Conservation (phyloP, 2,888 invertebrate species). For the Drosophila paracracens region DNA sequence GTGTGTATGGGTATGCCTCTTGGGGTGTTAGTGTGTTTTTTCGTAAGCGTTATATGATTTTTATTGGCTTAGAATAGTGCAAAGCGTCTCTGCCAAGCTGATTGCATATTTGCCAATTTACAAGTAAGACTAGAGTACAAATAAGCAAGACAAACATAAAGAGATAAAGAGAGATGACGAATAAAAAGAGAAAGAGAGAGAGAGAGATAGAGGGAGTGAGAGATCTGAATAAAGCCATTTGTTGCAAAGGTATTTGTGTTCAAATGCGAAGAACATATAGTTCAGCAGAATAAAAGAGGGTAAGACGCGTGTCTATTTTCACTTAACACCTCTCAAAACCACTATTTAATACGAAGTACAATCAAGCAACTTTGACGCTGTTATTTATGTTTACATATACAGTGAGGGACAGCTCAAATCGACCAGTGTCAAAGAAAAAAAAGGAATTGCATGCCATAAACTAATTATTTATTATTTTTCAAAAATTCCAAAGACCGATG, state of each 20-base stretch:
- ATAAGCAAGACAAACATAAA: background rate
- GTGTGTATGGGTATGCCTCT: constrained; percentile 2
- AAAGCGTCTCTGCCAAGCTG: constrained; percentile 35
- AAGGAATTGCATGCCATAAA: no score
- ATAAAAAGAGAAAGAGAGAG: background rate
- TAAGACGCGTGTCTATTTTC: background rate
- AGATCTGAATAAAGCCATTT: constrained; percentile 4
- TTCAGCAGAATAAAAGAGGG: background rate
- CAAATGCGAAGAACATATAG: background rate
- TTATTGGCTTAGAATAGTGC: constrained; percentile 71
- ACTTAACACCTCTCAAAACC: background rate
- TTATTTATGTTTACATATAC: background rate
- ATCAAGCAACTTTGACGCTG: background rate
- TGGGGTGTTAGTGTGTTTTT: constrained; percentile 7
- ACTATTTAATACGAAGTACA: background rate
- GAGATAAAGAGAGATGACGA: background rate
- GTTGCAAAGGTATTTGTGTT: constrained; percentile 11
- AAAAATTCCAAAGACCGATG: no score
- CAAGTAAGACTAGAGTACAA: background rate
- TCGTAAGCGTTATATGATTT: constrained; percentile 75
- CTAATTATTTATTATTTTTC: no score
- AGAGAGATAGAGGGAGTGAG: background rate
- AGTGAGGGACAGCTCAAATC: no score
- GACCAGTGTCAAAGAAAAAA: no score
- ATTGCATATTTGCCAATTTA: constrained; percentile 27